A percentile compares a stretch with the other conserved stretches of the same genome.
phyloP scores from a whole-genome alignment of 2,113 vertebrate genomes.

The Daphoenositta chrysoptera region DNA sequence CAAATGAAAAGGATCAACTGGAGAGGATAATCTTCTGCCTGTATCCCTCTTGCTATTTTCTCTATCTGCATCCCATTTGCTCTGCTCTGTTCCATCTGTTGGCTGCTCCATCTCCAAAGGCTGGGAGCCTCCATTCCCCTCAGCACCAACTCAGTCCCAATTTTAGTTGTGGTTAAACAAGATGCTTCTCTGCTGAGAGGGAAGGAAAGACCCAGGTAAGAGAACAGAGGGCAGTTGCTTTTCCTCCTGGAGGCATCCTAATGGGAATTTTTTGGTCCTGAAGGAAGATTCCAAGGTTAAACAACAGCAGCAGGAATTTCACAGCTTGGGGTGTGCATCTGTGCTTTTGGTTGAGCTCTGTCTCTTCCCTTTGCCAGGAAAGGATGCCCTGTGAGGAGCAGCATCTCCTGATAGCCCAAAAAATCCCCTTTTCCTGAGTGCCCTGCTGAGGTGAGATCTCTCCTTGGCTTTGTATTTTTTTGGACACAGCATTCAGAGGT shows the following conservation, averaged over 20 bases:
- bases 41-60: not conserved
- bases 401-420: not conserved
- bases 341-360: not conserved
- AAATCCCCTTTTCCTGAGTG: not conserved
- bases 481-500: not conserved
- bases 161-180: not conserved
- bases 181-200: not conserved
- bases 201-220: not conserved
- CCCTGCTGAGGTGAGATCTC: not conserved
- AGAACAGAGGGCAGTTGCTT: rapidly evolving
- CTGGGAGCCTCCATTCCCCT: not conserved
- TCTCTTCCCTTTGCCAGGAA: not conserved
- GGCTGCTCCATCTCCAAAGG: not conserved
- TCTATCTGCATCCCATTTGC: not conserved
- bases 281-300: not conserved
- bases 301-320: not conserved
- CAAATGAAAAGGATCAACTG: not conserved
- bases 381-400: not conserved
- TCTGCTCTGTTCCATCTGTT: not conserved
- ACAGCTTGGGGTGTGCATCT: not conserved
- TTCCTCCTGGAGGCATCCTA: not conserved
- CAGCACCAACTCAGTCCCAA: not conserved
- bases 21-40: not conserved
- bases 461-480: not conserved
- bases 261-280: not conserved